Percentiles rank a stretch among this genome's conserved stretches.
phyloP scores from a whole-genome alignment of 2,113 vertebrate species.

The Indicator maculatus region DNA sequence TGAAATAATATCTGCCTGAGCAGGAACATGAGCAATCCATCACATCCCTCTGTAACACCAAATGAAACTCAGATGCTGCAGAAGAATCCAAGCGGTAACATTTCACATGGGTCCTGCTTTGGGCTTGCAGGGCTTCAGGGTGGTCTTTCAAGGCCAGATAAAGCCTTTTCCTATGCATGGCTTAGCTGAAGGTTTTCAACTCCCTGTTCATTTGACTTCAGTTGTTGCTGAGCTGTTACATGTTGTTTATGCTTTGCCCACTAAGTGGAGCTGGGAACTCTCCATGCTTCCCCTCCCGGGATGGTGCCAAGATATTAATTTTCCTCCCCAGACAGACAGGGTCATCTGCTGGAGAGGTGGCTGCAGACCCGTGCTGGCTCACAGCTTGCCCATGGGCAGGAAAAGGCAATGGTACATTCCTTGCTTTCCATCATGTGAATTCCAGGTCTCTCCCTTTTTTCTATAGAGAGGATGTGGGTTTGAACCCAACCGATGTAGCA shows the following conservation, averaged over 20 bases:
- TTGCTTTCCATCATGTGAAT: not conserved
- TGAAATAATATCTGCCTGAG: not conserved
- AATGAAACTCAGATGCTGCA: not conserved
- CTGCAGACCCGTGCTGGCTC: not conserved
- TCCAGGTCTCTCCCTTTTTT: not conserved
- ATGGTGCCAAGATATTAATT: not conserved
- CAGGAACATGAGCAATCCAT: not conserved
- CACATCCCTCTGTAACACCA: rapidly evolving
- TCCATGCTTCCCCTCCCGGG: not conserved
- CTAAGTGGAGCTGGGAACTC: constrained; percentile 55
- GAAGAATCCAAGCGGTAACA: rapidly evolving
- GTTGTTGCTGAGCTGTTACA: not conserved
- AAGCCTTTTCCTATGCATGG: not conserved
- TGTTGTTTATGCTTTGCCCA: constrained; percentile 65
- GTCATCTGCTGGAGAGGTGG: not conserved
- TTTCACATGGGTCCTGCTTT: not conserved
- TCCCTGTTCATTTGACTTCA: rapidly evolving
- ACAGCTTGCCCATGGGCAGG: not conserved
- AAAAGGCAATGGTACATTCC: rapidly evolving
- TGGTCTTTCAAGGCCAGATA: not conserved
- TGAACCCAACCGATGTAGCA: not conserved
- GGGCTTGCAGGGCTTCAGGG: not conserved
- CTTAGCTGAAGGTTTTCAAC: not conserved
- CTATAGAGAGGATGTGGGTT: not conserved
- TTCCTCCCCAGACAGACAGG: not conserved